phyloP scores from a whole-genome alignment of 2,888 invertebrate species.

The Andricus curvator region DNA sequence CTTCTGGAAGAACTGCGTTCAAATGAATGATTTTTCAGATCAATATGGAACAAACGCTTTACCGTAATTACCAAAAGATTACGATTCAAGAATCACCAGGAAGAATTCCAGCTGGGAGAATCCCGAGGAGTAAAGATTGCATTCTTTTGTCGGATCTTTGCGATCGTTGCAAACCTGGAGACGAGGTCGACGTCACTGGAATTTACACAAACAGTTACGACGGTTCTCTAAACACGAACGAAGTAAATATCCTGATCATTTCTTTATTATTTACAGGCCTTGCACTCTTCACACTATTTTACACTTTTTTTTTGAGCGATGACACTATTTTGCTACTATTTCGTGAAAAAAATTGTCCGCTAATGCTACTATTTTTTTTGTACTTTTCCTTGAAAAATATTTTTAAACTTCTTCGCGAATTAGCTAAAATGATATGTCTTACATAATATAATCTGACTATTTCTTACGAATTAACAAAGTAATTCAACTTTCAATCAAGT shows the following conservation, averaged over 20 bases:
- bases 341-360: too few relatives aligned
- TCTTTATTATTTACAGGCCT: background rate
- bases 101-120: slow-evolving; percentile 97
- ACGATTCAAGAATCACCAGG: slow-evolving; percentile 99
- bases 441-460: too few relatives aligned
- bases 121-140: slow-evolving; percentile 98
- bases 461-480: too few relatives aligned
- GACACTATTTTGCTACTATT: too few relatives aligned
- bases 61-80: slow-evolving; percentile 98
- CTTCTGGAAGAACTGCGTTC: slow-evolving; percentile 27
- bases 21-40: slow-evolving; percentile 81
- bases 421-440: too few relatives aligned
- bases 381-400: too few relatives aligned
- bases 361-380: too few relatives aligned
- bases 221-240: slow-evolving; percentile 95
- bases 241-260: slow-evolving; percentile 78
- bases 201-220: slow-evolving; percentile 99
- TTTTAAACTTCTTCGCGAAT: too few relatives aligned
- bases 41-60: slow-evolving; percentile 99
- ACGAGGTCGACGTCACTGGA: slow-evolving; percentile 97
- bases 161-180: slow-evolving; percentile 98
- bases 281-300: too few relatives aligned
- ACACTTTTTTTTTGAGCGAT: too few relatives aligned
- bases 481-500: too few relatives aligned
- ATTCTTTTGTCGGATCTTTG: slow-evolving; percentile 96